Evolutionary conservation across 1,140 invertebrate species (phyloP).

Genomic region (Ceratosolen solmsi): DNA sequence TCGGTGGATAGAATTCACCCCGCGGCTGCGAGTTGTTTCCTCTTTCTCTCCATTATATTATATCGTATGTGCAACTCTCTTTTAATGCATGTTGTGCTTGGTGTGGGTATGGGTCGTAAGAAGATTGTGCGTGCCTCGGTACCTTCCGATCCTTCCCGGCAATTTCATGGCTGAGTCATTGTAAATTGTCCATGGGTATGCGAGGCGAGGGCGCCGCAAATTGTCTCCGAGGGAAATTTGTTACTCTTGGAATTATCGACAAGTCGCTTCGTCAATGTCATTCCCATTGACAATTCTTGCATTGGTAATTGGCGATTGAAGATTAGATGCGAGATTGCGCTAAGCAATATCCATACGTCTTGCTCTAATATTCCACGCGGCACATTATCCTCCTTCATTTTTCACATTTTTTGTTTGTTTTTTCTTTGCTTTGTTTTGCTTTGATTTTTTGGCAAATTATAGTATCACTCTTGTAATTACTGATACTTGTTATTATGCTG

Average conservation of each 20-base stretch:
- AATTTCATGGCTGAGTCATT: slow-evolving; percentile 14
- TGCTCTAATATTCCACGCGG: neutral
- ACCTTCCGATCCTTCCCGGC: neutral
- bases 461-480: no score
- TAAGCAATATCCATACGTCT: neutral
- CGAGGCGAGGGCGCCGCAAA: neutral
- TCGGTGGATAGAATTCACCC: slow-evolving; percentile 15
- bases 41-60: neutral
- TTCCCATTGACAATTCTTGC: neutral
- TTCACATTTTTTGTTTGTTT: no score
- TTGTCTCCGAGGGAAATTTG: slow-evolving; percentile 10
- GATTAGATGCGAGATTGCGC: neutral
- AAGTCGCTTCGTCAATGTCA: neutral
- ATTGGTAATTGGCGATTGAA: neutral
- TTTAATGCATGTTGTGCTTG: neutral
- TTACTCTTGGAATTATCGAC: neutral
- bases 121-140: neutral
- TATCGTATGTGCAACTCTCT: neutral
- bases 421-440: no score
- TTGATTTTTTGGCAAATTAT: no score
- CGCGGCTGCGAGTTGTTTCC: neutral
- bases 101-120: no score
- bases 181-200: slow-evolving; percentile 11
- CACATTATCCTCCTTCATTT: no score
- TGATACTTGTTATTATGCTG: no score